These are phyloP conservation scores for Glaucidium brasilianum DNA, from an alignment of 2,113 vertebrate genomes.

Conservation along the genomic window DNA sequence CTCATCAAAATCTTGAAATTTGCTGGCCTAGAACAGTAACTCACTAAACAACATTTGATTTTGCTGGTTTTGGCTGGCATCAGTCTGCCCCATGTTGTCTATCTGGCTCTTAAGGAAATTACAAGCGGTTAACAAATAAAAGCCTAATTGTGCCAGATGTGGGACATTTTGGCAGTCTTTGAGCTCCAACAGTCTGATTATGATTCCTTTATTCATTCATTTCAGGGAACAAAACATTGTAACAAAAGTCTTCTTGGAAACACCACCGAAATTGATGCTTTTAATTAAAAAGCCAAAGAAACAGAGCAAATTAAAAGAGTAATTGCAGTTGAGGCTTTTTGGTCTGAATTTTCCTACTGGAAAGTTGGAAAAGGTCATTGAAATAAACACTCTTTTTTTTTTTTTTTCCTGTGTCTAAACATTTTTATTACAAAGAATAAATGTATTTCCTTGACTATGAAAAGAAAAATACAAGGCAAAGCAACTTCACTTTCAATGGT, in stretches of 20 bases:
- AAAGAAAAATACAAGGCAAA: not conserved
- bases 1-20: not conserved
- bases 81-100: not conserved
- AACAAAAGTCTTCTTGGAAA: conserved; percentile 1
- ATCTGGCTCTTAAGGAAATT: not conserved
- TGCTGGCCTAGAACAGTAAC: not conserved
- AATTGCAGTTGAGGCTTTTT: not conserved
- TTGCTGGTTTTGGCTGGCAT: not conserved
- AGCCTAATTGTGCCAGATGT: not conserved
- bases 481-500: not conserved
- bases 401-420: not conserved
- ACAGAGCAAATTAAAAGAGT: not conserved
- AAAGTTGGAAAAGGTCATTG: conserved; percentile 30
- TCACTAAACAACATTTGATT: not conserved
- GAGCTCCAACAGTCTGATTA: not conserved
- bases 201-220: not conserved
- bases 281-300: not conserved
- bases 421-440: not conserved
- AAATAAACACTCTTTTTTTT: not conserved
- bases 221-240: not conserved
- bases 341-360: conserved; percentile 11
- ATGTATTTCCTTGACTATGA: not conserved
- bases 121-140: not conserved
- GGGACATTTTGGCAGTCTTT: not conserved
- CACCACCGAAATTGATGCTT: not conserved